Evolutionary conservation across 2,888 invertebrate genomes (phyloP).

Genomic region (Hypercompe scribonia): DNA sequence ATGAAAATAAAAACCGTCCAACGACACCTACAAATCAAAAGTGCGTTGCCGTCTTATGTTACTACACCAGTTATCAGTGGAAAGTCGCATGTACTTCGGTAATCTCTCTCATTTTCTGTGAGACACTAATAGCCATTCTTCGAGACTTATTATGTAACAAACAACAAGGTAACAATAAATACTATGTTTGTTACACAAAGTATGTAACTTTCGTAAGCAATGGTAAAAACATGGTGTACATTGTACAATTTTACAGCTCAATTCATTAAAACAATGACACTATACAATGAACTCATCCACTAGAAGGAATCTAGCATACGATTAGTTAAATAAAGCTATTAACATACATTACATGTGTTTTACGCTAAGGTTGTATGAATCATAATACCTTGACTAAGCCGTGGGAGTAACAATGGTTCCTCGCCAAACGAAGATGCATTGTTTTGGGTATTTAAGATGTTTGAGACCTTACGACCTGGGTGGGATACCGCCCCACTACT

Average conservation of each 20-base stretch:
- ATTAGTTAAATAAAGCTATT: conserved; percentile 42
- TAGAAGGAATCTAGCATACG: conserved; percentile 14
- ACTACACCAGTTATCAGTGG: too few species aligned
- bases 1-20: too few species aligned
- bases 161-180: background rate
- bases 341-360: conserved; percentile 55
- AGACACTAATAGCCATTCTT: too few species aligned
- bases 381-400: conserved; percentile 71
- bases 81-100: too few species aligned
- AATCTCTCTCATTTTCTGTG: too few species aligned
- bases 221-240: conserved; percentile 2
- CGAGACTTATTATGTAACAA: too few species aligned
- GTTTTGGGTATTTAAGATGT: conserved; percentile 16
- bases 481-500: background rate
- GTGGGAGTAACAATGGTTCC: conserved; percentile 75
- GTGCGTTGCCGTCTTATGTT: too few species aligned
- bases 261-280: conserved; percentile 21
- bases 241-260: conserved; percentile 12
- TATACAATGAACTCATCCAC: background rate
- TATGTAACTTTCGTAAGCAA: background rate
- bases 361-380: conserved; percentile 54
- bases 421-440: conserved; percentile 30
- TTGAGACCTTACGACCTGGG: conserved; percentile 14
- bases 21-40: too few species aligned
- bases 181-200: background rate